phyloP scores from a whole-genome alignment of 2,888 invertebrate genomes.

The Nephrotoma guestfalica region DNA sequence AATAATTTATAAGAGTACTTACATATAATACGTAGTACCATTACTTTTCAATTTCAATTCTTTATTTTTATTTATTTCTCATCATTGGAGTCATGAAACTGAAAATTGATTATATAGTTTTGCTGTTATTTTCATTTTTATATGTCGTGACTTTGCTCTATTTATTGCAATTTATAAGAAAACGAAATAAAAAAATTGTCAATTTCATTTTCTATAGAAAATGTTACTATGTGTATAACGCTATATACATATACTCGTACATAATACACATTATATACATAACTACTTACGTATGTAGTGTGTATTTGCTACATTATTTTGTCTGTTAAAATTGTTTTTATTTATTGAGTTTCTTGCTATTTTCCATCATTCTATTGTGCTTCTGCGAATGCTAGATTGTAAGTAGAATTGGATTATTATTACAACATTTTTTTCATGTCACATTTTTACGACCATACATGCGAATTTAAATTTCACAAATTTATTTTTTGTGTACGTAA shows the following conservation, averaged over 20 bases:
- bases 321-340: not conserved
- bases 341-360: not conserved
- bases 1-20: too few relatives aligned
- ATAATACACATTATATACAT: not conserved
- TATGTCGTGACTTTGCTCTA: not conserved
- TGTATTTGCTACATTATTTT: not conserved
- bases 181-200: not conserved
- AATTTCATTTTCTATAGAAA: not conserved
- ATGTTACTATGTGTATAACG: not conserved
- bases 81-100: not conserved
- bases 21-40: too few relatives aligned
- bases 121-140: not conserved
- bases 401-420: too few relatives aligned
- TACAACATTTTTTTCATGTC: too few relatives aligned
- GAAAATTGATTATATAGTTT: not conserved
- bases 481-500: too few relatives aligned
- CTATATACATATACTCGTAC: too few relatives aligned
- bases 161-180: not conserved
- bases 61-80: not conserved
- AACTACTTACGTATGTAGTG: not conserved
- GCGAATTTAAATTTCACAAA: too few relatives aligned
- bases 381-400: not conserved
- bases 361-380: too few relatives aligned
- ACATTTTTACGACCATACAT: too few relatives aligned
- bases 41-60: too few relatives aligned